Evolutionary conservation across 1,140 invertebrate species (phyloP), one percentile per base, ranked within the genome.

Genomic region (Diprion similis): DNA sequence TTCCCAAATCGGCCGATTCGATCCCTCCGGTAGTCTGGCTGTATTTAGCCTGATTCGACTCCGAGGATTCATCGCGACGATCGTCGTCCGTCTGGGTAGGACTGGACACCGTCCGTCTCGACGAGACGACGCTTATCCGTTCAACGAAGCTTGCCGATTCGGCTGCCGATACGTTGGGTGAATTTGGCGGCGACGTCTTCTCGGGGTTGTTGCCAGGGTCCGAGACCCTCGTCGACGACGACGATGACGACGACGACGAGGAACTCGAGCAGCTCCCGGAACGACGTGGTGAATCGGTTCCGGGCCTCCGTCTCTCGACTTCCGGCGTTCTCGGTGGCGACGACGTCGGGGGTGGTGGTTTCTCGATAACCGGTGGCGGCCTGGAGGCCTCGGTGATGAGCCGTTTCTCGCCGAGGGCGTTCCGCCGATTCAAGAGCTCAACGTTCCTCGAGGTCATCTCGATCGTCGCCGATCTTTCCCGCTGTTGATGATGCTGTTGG

Each of bases 391-490:
- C 51, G 51, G 76, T 66, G 6, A 67, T 45, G 66, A 71, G 51
- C 11, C 77, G 77, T 74, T 80, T 85, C 71, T 82, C 85, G 19
- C 47, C 64, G 1, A 65, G 45, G 45, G 82, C 82, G 72, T 88
- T 88, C 10, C 83, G 82, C 8, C 83, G 79, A 65, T 86, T 87
- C n/a, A 87, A 47, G 46, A 87, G 75, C 73, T 88, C 84, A 2
- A 87, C 86, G 74, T 88, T 88, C 70, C 82, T 82, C 68, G 87
- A 87, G 51, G 87, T 88, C 87, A 88, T 88, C 66, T 87, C 87
- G 70, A 88, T 87, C 13, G 85, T 87, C 6, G 84, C 81, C 10
- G 81, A 84, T 59, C 80, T 81, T n/a, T 86, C 85, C 45, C 84
- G 79, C 73, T 86, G 87, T 48, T 85, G 83, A 59, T 86, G 82